Evolutionary conservation across 30 jellyfish, hydroid and myxozoan genomes (phyloP).

Genomic region (Haliclystus octoradiatus): DNA sequence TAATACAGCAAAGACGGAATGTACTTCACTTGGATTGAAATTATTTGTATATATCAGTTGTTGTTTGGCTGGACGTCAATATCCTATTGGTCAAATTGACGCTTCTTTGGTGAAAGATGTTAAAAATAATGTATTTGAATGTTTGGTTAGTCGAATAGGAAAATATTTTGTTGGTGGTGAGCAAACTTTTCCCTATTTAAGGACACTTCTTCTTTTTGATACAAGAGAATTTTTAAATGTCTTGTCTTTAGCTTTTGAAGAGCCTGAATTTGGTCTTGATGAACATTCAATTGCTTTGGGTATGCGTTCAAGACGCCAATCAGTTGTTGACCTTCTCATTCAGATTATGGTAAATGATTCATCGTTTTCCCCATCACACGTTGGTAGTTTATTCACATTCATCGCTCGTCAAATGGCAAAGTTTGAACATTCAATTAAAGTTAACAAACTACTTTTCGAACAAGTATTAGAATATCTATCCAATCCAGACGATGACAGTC

Average conservation of each 20-base stretch:
- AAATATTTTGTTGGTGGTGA: conserved; percentile 41
- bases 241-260: conserved; percentile 87
- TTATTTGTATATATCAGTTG: conserved; percentile 88
- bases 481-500: conserved; percentile 82
- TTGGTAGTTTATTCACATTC: conserved; percentile 88
- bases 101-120: conserved; percentile 29
- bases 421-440: conserved; percentile 53
- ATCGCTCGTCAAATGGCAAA: conserved; percentile 99
- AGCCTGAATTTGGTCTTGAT: conserved; percentile 71
- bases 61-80: conserved; percentile 92
- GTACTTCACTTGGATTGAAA: conserved; percentile 66
- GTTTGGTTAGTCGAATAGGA: conserved; percentile 34
- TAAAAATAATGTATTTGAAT: conserved; percentile 60
- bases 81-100: conserved; percentile 79
- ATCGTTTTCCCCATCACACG: conserved; percentile 84
- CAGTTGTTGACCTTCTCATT: conserved; percentile 72
- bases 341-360: conserved; percentile 83
- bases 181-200: conserved; percentile 59
- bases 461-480: conserved; percentile 87
- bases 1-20: conserved; percentile 13
- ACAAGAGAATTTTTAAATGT: conserved; percentile 91
- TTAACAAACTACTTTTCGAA: conserved; percentile 78
- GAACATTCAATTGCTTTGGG: conserved; percentile 37
- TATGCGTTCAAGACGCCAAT: conserved; percentile 69
- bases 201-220: conserved; percentile 66